Evolutionary conservation across 2,797 vertebrate species (phyloP).

Genomic region (Arctocebus calabarensis): DNA sequence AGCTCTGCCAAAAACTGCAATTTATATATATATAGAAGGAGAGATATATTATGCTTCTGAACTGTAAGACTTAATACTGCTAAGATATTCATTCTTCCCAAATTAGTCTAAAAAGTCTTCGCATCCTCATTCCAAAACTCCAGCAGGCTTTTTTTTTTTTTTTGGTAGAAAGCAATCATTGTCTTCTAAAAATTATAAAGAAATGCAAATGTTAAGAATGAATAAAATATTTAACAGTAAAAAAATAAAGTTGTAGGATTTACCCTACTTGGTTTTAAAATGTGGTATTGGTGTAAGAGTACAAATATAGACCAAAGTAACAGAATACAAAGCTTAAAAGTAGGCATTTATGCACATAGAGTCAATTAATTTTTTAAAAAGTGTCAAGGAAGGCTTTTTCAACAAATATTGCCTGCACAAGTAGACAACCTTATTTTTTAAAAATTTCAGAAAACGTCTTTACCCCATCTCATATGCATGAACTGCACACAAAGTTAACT

Average conservation of each 20-base stretch:
- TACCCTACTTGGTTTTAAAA: neutral
- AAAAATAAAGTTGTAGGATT: neutral
- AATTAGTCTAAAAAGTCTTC: neutral
- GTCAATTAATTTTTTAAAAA: neutral
- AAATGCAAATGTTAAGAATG: neutral
- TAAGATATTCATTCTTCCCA: neutral
- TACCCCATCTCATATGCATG: neutral
- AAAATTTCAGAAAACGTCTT: neutral
- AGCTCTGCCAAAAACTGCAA: too few relatives aligned
- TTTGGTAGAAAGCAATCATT: neutral
- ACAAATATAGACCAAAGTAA: neutral
- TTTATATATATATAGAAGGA: too few relatives aligned
- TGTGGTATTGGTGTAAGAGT: neutral
- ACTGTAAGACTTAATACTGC: neutral
- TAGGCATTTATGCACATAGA: neutral
- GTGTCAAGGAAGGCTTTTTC: neutral
- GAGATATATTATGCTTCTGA: neutral
- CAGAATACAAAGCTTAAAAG: neutral
- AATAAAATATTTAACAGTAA: neutral
- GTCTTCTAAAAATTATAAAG: neutral
- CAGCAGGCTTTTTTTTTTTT: neutral
- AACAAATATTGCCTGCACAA: neutral
- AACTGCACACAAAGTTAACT: neutral
- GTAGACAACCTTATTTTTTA: neutral
- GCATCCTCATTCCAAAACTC: neutral